A percentile compares a stretch with the other conserved stretches of the same genome.
Evolutionary conservation across 2,888 invertebrate species (phyloP).

Genomic region (Cheiracanthium punctorium): DNA sequence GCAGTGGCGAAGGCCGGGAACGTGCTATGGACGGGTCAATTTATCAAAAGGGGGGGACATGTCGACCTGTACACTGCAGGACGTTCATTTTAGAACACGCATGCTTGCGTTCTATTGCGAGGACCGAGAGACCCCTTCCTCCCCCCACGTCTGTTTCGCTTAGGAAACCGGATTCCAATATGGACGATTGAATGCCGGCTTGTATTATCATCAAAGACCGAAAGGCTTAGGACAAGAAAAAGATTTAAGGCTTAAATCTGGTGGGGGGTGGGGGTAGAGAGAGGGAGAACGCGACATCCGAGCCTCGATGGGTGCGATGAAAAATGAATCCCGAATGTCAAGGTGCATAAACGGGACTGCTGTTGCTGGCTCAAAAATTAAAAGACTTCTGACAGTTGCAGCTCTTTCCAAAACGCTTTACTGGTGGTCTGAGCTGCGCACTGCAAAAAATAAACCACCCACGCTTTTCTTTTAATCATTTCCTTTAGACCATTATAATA

Average conservation of each 20-base stretch:
- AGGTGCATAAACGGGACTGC: not conserved
- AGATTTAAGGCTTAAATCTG: constrained; percentile 45
- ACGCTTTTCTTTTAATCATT: too few species aligned
- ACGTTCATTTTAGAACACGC: constrained; percentile 65
- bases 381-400: constrained; percentile 34
- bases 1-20: constrained; percentile 62
- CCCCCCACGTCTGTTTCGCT: constrained; percentile 49
- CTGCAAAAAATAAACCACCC: too few species aligned
- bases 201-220: constrained; percentile 60
- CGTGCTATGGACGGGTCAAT: constrained; percentile 68
- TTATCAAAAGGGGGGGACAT: constrained; percentile 49
- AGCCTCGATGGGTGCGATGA: constrained; percentile 37
- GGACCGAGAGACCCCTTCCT: constrained; percentile 15
- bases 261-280: not conserved
- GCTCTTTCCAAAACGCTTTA: constrained; percentile 4
- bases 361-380: constrained; percentile 2
- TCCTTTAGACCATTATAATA: too few species aligned
- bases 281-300: constrained; percentile 16
- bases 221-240: constrained; percentile 58
- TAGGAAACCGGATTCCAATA: constrained; percentile 66
- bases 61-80: constrained; percentile 66
- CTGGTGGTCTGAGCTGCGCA: too few species aligned
- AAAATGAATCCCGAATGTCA: constrained; percentile 35
- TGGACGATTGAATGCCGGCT: constrained; percentile 65
- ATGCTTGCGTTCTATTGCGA: constrained; percentile 58